phyloP scores from a whole-genome alignment of 1,140 invertebrate species.

The Panulirus ornatus region DNA sequence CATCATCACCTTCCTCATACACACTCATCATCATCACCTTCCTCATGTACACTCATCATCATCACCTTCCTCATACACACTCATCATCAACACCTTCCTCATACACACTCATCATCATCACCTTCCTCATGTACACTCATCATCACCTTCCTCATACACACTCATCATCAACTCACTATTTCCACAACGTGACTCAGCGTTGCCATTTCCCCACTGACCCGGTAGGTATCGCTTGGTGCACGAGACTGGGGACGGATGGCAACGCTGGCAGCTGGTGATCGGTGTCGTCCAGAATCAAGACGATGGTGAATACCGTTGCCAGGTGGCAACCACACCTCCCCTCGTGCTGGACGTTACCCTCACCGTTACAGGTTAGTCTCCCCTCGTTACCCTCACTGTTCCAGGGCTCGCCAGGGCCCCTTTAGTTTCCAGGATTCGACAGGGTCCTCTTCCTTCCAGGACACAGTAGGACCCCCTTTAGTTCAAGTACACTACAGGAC shows the following conservation, averaged over 20 bases:
- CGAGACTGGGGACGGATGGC: conserved; percentile 22
- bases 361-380: conserved; percentile 21
- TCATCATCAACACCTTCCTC: neutral
- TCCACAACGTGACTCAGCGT: neutral
- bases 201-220: neutral
- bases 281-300: neutral
- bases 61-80: neutral
- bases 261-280: conserved; percentile 24
- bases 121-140: neutral
- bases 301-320: conserved; percentile 29
- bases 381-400: too few relatives aligned
- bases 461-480: too few relatives aligned
- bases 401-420: too few relatives aligned
- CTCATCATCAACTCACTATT: neutral
- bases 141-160: neutral
- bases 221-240: conserved; percentile 19
- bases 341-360: conserved; percentile 19
- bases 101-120: neutral
- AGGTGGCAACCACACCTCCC: conserved; percentile 27
- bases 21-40: neutral
- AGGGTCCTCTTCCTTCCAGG: too few relatives aligned
- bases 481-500: too few relatives aligned
- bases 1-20: neutral
- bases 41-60: neutral
- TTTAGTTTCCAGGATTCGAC: too few relatives aligned